Conservation (phyloP, 2,888 invertebrate species). For the Stenodema calcarata region DNA sequence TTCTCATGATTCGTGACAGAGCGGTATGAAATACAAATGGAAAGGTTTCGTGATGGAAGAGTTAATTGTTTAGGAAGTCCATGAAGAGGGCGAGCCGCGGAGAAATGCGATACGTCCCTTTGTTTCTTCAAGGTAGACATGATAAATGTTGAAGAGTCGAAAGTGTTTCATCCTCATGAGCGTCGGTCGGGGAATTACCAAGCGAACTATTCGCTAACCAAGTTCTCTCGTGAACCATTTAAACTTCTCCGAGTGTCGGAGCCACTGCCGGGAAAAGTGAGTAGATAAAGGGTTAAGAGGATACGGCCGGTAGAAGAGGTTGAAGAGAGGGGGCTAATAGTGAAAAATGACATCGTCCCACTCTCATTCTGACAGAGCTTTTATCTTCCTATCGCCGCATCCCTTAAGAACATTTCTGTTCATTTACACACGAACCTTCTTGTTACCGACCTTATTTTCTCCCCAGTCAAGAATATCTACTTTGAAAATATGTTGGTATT, state of each 20-base stretch:
- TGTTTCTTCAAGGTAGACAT: slow-evolving; percentile 20
- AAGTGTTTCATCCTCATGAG: slow-evolving; percentile 42
- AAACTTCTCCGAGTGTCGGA: slow-evolving; percentile 13
- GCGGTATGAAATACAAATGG: not conserved
- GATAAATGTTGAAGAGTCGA: slow-evolving; percentile 22
- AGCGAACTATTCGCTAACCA: slow-evolving; percentile 12
- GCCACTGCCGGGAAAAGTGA: not conserved
- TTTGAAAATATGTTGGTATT: not conserved
- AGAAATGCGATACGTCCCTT: not conserved
- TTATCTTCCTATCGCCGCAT: slow-evolving; percentile 3
- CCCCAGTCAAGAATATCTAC: not conserved
- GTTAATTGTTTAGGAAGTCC: not conserved
- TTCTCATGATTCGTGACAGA: not conserved
- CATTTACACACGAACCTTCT: not conserved
- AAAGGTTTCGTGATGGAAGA: not conserved
- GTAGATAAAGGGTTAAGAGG: not conserved
- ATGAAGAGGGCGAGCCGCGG: not conserved
- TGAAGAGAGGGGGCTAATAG: not conserved
- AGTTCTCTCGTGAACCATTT: slow-evolving; percentile 29
- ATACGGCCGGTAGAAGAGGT: not conserved
- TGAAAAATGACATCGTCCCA: slow-evolving; percentile 29
- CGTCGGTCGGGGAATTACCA: not conserved
- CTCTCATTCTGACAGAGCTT: slow-evolving; percentile 7
- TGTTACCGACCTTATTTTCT: not conserved
- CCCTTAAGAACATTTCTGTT: not conserved